phyloP scores from a whole-genome alignment of 2,888 invertebrate genomes.

The Melikaiella ostensackeni region DNA sequence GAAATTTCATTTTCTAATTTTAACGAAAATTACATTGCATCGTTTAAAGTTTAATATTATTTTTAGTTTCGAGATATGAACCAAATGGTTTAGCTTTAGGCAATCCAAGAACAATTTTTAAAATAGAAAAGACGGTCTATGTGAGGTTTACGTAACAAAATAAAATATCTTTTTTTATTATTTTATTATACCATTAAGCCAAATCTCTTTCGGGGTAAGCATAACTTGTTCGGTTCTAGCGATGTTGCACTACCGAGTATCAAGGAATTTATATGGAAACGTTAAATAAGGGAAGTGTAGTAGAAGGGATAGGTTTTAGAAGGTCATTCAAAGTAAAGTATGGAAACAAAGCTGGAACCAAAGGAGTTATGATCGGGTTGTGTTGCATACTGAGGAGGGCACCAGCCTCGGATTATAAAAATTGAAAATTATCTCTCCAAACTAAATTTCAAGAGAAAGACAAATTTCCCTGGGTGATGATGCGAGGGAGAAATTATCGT shows the following conservation, averaged over 20 bases:
- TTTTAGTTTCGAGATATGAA: neutral
- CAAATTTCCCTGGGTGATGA: slow-evolving; percentile 24
- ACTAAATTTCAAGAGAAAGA: neutral
- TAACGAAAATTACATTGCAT: neutral
- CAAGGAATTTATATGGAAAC: too few species aligned
- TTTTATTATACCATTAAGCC: too few species aligned
- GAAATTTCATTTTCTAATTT: neutral
- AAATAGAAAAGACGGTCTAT: neutral
- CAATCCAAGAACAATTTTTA: neutral
- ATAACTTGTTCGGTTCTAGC: too few species aligned
- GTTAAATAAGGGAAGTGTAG: too few species aligned
- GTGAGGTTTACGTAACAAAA: neutral
- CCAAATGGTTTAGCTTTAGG: neutral
- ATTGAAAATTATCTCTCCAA: neutral
- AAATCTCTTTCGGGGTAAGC: too few species aligned
- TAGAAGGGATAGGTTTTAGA: too few species aligned
- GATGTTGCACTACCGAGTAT: too few species aligned
- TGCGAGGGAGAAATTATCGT: slow-evolving; percentile 15
- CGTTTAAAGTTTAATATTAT: neutral
- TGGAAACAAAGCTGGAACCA: too few species aligned
- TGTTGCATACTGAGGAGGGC: too few species aligned
- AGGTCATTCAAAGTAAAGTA: too few species aligned
- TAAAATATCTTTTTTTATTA: neutral
- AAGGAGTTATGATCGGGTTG: too few species aligned
- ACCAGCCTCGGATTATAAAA: too few species aligned